Evolutionary conservation across 2,888 invertebrate genomes (phyloP), one percentile per base, ranked within the genome.

Genomic region (Eupithecia pulchellata): DNA sequence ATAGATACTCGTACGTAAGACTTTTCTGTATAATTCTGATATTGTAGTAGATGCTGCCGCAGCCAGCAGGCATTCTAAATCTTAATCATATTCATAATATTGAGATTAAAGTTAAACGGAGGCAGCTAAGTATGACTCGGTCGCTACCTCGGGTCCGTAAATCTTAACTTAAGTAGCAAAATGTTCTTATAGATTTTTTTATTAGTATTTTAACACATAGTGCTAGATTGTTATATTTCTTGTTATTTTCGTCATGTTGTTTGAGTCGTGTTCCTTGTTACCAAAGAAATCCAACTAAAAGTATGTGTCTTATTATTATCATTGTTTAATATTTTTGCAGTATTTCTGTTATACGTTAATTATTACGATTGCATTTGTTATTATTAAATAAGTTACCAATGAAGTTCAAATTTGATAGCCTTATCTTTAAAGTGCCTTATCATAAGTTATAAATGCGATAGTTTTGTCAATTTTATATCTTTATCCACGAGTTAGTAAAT

Each of bases 191-290:
- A 52, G 52, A 29, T 57, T 34, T 20, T 34, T 32, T 58, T 68
- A 69, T 72, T 71, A 75, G 66, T 70, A 88, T 87, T 84, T 85
- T 84, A 82, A 77, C 70, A 74, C 60, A 64, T 73, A 79, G 74
- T 76, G 69, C 64, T 78, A 88, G 85, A 88, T 93, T 93, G 93
- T 93, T 93, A 88, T 89, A 89, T 85, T 89, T 91, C 88, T 92
- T 92, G 90, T 93, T 93, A 89, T 92, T 89, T 89, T 91, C 87
- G 90, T 89, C 67, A 64, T 73, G 66, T 90, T 67, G 47, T 69
- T 72, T 67, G 90, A 86, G 86, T 92, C 88, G 91, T 92, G 93
- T 93, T 93, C 91, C 93, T 92, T 91, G 93, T 94, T 94, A 92
- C 93, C 93, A 93, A 94, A 93, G 93, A 93, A 68, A 73, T 68